Evolutionary conservation across 2,797 vertebrate genomes (phyloP).

Genomic region (Lagodon rhomboides): DNA sequence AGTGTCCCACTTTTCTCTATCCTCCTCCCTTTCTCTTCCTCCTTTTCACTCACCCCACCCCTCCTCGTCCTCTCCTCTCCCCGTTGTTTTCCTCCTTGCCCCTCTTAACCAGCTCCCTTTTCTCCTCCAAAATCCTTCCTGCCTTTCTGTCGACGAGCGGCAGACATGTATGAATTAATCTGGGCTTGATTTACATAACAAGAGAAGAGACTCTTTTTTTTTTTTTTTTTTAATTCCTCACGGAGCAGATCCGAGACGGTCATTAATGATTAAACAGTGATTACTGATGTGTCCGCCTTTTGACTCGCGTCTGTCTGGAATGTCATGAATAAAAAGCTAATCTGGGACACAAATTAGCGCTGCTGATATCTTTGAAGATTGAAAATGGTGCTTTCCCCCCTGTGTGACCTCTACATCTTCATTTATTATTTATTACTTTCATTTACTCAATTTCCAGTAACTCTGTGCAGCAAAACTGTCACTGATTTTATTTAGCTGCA

Average conservation of each 20-base stretch:
- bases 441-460: not conserved
- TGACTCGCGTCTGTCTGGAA: conserved; percentile 37
- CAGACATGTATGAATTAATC: conserved; percentile 58
- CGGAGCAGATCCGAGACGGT: conserved; percentile 40
- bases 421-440: conserved; percentile 6
- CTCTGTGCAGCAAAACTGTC: not conserved
- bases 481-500: not conserved
- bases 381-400: conserved; percentile 5
- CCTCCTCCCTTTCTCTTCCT: conserved; percentile 27
- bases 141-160: conserved; percentile 19
- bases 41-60: conserved; percentile 31
- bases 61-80: conserved; percentile 43
- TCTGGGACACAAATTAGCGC: conserved; percentile 35
- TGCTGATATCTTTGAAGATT: conserved; percentile 12
- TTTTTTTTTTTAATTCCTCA: conserved; percentile 11
- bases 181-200: conserved; percentile 60
- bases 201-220: conserved; percentile 15
- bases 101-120: conserved; percentile 51
- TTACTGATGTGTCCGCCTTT: conserved; percentile 49
- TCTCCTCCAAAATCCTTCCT: conserved; percentile 55
- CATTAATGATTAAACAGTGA: conserved; percentile 60
- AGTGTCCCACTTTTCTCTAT: conserved; percentile 56
- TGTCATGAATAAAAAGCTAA: conserved; percentile 50
- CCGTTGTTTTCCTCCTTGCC: conserved; percentile 52
- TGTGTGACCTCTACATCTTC: not conserved